Evolutionary conservation across 2,113 vertebrate species (phyloP).

Genomic region (Coptodon rendalli): DNA sequence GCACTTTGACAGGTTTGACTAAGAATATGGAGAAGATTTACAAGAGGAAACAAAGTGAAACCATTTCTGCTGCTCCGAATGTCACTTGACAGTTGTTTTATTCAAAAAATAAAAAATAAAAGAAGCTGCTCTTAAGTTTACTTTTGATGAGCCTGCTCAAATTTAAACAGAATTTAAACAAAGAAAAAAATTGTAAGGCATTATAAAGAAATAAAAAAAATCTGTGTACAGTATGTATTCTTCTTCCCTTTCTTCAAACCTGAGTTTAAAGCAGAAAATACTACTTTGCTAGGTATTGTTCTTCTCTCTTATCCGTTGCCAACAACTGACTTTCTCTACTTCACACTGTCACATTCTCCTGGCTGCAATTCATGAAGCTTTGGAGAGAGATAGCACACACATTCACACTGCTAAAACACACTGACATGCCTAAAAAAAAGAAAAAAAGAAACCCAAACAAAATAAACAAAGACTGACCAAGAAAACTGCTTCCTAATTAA

Average conservation of each 20-base stretch:
- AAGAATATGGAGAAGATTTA: background rate
- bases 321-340: conserved; percentile 21
- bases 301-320: conserved; percentile 18
- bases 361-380: background rate
- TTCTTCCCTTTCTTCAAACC: background rate
- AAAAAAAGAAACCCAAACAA: accelerated
- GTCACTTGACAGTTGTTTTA: conserved; percentile 6
- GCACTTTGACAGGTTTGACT: conserved; percentile 1
- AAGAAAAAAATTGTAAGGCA: conserved; percentile 20
- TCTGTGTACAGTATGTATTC: background rate
- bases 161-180: background rate
- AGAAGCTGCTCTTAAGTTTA: background rate
- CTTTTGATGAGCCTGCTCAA: background rate
- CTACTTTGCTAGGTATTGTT: background rate
- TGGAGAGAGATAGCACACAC: background rate
- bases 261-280: background rate
- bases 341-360: conserved; percentile 6
- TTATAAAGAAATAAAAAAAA: background rate
- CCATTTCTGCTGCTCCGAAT: background rate
- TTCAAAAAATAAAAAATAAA: background rate
- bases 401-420: background rate
- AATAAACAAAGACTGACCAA: background rate
- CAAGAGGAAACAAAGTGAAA: background rate
- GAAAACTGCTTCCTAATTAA: background rate
- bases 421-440: background rate